Percentiles rank a stretch among this genome's conserved stretches.
Conservation (phyloP, 2,797 vertebrate genomes). For the Pangasius djambal region DNA sequence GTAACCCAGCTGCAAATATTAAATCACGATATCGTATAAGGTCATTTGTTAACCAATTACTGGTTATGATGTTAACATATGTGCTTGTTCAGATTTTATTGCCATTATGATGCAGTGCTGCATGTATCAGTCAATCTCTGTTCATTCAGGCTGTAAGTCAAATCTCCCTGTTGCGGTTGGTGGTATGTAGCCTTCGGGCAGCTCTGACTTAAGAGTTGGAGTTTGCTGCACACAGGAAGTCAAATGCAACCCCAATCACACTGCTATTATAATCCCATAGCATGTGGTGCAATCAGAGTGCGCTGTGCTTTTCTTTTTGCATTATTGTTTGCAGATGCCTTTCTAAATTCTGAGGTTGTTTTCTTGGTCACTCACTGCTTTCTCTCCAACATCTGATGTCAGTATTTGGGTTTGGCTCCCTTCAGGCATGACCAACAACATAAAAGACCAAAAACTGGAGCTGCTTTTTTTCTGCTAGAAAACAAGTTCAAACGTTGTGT, state of each 20-base stretch:
- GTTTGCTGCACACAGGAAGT: conserved; percentile 30
- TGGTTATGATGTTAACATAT: neutral
- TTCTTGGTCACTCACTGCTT: conserved; percentile 48
- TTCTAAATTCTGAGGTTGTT: conserved; percentile 50
- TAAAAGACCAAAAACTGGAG: conserved; percentile 25
- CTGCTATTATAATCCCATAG: conserved; percentile 49
- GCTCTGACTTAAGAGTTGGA: conserved; percentile 35
- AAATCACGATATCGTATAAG: neutral
- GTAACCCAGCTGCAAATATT: neutral
- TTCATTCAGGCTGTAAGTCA: neutral
- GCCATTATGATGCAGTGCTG: neutral
- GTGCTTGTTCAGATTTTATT: neutral
- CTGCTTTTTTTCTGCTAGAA: conserved; percentile 6
- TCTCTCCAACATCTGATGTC: conserved; percentile 49
- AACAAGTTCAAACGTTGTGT: conserved; percentile 20
- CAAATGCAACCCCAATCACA: conserved; percentile 44
- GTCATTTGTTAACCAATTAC: neutral
- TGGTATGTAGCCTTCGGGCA: conserved; percentile 27
- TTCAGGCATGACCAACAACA: conserved; percentile 35
- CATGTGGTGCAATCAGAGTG: conserved; percentile 47
- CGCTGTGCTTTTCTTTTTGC: conserved; percentile 24
- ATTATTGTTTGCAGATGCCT: conserved; percentile 61
- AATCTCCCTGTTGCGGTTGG: neutral
- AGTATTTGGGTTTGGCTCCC: conserved; percentile 48
- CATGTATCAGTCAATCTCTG: conserved; percentile 7